phyloP scores from a whole-genome alignment of 2,888 invertebrate species.

The Rotaria macrura region DNA sequence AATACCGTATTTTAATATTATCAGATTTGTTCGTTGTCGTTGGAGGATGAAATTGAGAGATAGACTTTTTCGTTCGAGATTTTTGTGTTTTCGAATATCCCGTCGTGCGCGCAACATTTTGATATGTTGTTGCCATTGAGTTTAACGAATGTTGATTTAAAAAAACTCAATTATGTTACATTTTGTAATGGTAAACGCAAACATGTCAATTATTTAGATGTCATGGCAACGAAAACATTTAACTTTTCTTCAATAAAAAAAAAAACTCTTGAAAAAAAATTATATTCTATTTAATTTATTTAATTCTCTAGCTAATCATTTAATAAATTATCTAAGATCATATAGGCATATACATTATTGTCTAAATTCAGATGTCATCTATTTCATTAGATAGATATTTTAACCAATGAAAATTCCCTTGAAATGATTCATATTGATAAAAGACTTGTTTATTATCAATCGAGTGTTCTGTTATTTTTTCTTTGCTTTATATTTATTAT shows the following conservation, averaged over 20 bases:
- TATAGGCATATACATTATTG: not conserved
- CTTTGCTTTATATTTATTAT: not conserved
- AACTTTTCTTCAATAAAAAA: not conserved
- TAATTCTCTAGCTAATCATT: not conserved
- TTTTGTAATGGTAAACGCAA: not conserved
- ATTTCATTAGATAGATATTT: not conserved
- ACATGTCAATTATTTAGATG: not conserved
- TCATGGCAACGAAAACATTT: not conserved
- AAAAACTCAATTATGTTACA: not conserved
- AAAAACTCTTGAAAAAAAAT: too few relatives aligned
- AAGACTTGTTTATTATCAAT: not conserved
- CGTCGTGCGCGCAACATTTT: not conserved
- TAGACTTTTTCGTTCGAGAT: not conserved
- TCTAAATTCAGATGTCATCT: not conserved
- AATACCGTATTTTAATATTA: not conserved
- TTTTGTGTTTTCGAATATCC: not conserved
- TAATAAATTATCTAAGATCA: not conserved
- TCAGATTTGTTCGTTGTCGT: not conserved
- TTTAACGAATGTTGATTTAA: not conserved
- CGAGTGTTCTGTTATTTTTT: not conserved
- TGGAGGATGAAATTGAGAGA: not conserved
- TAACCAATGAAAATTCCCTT: not conserved
- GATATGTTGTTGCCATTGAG: not conserved
- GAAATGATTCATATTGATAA: not conserved
- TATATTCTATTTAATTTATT: not conserved